Evolutionary conservation across 1,140 invertebrate genomes (phyloP), one percentile per base, ranked within the genome.

Genomic region (Pinna nobilis): DNA sequence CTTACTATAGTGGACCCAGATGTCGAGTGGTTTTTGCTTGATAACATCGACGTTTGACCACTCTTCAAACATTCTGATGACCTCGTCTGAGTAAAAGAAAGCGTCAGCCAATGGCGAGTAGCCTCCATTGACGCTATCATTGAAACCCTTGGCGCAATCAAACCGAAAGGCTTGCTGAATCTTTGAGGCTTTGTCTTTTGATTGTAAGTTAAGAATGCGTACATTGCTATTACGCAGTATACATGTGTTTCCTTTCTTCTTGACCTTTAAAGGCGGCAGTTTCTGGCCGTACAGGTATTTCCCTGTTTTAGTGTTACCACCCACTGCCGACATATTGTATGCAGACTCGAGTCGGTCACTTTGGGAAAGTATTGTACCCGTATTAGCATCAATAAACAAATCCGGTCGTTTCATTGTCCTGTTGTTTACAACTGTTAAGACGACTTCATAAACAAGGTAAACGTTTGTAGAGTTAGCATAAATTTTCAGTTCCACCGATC

Each of bases 1-100:
- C 18, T 57, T n/a, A 7, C 80, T 74, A 50, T 80, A 76, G 59
- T 83, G 82, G 15, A 83, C 79, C 28, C 64, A 76, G 1, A 83
- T 25, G 1, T 59, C 39, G 4, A 76, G 44, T 3, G 78, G 77
- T 18, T 28, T 33, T 2, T 73, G 25, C 5, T 47, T 59, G n/a
- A 76, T 39, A 0, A 70, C 67, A 1, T 44, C 13, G 0, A 64
- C 39, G 20, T 76, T 35, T 30, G 70, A 61, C 68, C 74, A 79
- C 15, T 79, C 70, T 25, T 76, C 41, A 49, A 70, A 78, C 80
- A 83, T 78, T 61, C 49, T 49, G 30, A 70, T 59, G 15, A 74
- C 57, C 1, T 53, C 49, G 11, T 72, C 65, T 3, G 72, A 65
- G 25, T 68, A 74, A 61, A 70, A 83, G 32, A 76, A 71, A 3